Evolutionary conservation across 2,113 vertebrate genomes (phyloP).

Genomic region (Rhegmatorhina hoffmannsi): DNA sequence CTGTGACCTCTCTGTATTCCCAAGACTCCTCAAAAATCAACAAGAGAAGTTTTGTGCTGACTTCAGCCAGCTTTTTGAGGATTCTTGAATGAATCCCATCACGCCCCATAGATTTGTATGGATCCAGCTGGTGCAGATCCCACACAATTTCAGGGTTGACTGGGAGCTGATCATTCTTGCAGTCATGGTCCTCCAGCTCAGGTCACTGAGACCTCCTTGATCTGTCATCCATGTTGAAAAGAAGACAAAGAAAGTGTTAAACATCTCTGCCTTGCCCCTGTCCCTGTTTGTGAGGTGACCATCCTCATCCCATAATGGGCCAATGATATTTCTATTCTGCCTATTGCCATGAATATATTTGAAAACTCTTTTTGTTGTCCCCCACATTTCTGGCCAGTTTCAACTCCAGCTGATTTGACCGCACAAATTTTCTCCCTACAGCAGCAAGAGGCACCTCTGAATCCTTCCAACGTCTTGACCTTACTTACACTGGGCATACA

Average conservation of each 20-base stretch:
- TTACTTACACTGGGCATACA: too few relatives aligned
- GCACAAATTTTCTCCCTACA: too few relatives aligned
- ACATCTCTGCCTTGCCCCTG: background rate
- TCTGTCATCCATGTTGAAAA: background rate
- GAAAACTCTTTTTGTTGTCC: background rate
- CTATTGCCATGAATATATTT: background rate
- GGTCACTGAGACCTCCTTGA: background rate
- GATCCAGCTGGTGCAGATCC: background rate
- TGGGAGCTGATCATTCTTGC: background rate
- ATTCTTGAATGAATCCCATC: background rate
- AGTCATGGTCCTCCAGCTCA: background rate
- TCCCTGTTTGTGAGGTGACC: background rate
- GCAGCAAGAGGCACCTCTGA: too few relatives aligned
- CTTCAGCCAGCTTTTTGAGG: background rate
- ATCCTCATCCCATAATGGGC: background rate
- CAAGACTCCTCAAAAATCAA: background rate
- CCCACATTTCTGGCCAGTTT: background rate
- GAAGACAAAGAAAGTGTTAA: background rate
- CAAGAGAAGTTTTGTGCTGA: background rate
- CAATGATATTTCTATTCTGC: background rate
- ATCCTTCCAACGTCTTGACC: too few relatives aligned
- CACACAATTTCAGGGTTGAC: background rate
- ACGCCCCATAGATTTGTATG: background rate
- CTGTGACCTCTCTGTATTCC: background rate
- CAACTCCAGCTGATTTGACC: too few relatives aligned